These are phyloP conservation scores for Poeciliopsis presidionis DNA, from an alignment of 2,797 vertebrate species.

Conservation along the genomic window DNA sequence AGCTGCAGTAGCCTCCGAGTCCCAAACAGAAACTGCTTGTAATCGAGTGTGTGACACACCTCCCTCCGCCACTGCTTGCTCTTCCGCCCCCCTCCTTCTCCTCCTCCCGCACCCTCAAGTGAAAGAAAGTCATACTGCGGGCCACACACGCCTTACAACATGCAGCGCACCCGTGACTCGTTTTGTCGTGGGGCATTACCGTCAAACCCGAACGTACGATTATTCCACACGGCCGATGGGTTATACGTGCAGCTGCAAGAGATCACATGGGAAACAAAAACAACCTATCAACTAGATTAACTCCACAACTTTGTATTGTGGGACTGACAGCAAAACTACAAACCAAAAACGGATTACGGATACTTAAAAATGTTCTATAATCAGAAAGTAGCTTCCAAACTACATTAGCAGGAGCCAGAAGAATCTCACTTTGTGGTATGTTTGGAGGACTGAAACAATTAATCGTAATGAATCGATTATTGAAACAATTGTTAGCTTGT, in stretches of 20 bases:
- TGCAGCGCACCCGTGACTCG: slow-evolving; percentile 32
- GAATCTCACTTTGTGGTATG: background rate
- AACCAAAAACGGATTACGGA: background rate
- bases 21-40: slow-evolving; percentile 71
- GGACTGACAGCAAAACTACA: background rate
- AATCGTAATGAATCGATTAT: background rate
- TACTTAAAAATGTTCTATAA: background rate
- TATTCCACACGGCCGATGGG: background rate
- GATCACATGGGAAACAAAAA: background rate
- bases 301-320: background rate
- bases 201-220: background rate
- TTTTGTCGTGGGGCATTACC: slow-evolving; percentile 18
- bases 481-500: no score
- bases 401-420: background rate
- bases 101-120: slow-evolving; percentile 63
- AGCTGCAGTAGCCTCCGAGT: slow-evolving; percentile 58
- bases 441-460: background rate
- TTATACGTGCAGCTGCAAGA: slow-evolving; percentile 9
- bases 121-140: slow-evolving; percentile 54
- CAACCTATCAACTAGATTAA: background rate
- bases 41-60: slow-evolving; percentile 72
- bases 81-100: slow-evolving; percentile 62
- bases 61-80: slow-evolving; percentile 58
- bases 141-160: slow-evolving; percentile 33
- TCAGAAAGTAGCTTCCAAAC: background rate